Evolutionary conservation across 2,797 vertebrate species (phyloP).

Genomic region (Argentina silus): DNA sequence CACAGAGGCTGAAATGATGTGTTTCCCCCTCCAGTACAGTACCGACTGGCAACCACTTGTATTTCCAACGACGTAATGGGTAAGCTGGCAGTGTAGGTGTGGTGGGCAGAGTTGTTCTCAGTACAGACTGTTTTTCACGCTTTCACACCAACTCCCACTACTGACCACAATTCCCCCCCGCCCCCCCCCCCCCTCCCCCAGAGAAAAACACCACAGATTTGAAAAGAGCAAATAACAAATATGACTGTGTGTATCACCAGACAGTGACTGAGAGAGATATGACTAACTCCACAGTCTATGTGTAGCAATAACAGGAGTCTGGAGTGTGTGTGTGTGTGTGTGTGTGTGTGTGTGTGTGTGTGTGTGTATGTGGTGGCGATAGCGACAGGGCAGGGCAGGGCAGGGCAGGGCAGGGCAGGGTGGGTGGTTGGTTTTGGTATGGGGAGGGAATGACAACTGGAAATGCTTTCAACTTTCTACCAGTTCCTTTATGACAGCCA

Average conservation of each 20-base stretch:
- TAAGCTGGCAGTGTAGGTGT: not conserved
- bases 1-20: conserved; percentile 13
- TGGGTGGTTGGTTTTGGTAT: not conserved
- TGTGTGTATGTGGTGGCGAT: not conserved
- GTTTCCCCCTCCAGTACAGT: not conserved
- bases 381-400: not conserved
- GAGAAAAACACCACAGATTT: conserved; percentile 28
- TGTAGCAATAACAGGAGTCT: conserved; percentile 66
- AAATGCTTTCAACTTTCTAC: no score
- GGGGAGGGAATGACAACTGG: no score
- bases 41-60: not conserved
- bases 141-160: conserved; percentile 70
- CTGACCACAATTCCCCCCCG: conserved; percentile 58
- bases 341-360: conserved; percentile 2
- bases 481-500: no score
- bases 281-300: conserved; percentile 51
- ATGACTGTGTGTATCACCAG: conserved; percentile 21
- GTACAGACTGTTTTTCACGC: conserved; percentile 46
- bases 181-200: no score
- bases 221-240: conserved; percentile 62
- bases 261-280: conserved; percentile 45
- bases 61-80: conserved; percentile 43
- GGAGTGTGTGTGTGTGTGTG: conserved; percentile 44
- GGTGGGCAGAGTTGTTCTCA: not conserved
- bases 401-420: conserved; percentile 55